Evolutionary conservation across 2,888 invertebrate genomes (phyloP).

Genomic region (Mesochorus sp.): DNA sequence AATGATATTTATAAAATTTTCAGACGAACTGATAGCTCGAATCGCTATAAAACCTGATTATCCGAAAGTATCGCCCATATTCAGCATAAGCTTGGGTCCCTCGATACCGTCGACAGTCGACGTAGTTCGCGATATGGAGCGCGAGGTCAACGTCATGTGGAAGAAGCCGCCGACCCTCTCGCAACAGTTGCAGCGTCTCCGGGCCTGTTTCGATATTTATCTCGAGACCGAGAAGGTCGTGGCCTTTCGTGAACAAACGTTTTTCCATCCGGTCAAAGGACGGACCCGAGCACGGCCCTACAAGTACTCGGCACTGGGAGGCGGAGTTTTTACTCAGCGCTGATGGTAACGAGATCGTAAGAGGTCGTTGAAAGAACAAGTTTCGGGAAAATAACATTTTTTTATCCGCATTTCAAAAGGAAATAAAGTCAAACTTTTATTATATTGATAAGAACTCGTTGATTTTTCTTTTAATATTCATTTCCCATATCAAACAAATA

Average conservation of each 20-base stretch:
- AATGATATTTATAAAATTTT: neutral
- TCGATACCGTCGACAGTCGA: conserved; percentile 74
- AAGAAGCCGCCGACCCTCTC: conserved; percentile 84
- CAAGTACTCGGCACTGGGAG: conserved; percentile 88
- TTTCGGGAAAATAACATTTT: too few species aligned
- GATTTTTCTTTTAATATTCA: too few species aligned
- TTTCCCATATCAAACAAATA: too few species aligned
- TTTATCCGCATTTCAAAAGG: too few species aligned
- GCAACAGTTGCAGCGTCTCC: conserved; percentile 91
- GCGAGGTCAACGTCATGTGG: conserved; percentile 89
- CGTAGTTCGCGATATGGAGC: conserved; percentile 86
- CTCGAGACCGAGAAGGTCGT: conserved; percentile 89
- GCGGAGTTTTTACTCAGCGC: conserved; percentile 90
- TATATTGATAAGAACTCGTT: too few species aligned
- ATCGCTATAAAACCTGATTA: conserved; percentile 93
- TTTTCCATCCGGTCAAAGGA: conserved; percentile 89
- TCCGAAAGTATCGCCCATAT: conserved; percentile 90
- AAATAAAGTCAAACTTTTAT: too few species aligned
- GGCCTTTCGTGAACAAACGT: conserved; percentile 89
- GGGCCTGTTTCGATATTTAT: conserved; percentile 93
- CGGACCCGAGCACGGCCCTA: conserved; percentile 92
- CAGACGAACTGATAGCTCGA: conserved; percentile 89
- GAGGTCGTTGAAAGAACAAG: neutral
- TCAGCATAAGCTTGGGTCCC: conserved; percentile 86
- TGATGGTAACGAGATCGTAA: conserved; percentile 75